Base-by-base conservation (phyloP, 1,140 invertebrate species). In the Pogonognathellus flavescens region DNA sequence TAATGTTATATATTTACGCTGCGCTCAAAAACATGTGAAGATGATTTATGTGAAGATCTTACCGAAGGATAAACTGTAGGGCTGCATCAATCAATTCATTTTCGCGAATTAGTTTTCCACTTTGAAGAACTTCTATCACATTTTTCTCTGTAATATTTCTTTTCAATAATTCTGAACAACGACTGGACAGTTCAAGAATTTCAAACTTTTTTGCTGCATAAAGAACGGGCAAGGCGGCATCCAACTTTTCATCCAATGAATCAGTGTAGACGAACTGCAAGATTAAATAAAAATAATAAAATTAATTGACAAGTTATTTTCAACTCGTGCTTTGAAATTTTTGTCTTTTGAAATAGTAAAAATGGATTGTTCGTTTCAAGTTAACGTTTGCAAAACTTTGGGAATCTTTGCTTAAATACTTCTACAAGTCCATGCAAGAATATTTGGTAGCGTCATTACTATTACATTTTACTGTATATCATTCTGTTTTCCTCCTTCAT, bases 141-240 rank as follows among this genome's bases (percentile, higher is more conserved):
- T 72, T 72, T 11, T 41, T 72, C 88, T 96, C 96, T 72, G 95
- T 97, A 86, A 97, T 91, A 92, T 95, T 97, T 84, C 95, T 96
- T 92, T 97, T 96, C 88, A 97, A 92, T 92, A 95, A 97, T 91
- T 94, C 95, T 72, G 97, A 96, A 91, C 96, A 97, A 50, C 95
- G 95, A 87, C 94, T 92, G 60, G 96, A 96, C 90, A 97, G 92
- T 91, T 97, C 95, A 50, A 96, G 96, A 57, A 97, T 95, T 89
- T 97, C 95, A 90, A 97, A 97, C 90, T 97, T 97, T 90, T 97
- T 97, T 31, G 96, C 96, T 49, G 96, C 62, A 13, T 83, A 76
- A 11, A 86, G 55, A 41, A 86, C 62, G n/a, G 31, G 20, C 81
- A 86, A 57, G 49, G 82, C 81, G 16, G 83, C 81, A 18, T 31